A percentile compares a stretch with the other conserved stretches of the same genome.
Evolutionary conservation across 2,113 vertebrate species (phyloP).

Genomic region (Thermophis baileyi): DNA sequence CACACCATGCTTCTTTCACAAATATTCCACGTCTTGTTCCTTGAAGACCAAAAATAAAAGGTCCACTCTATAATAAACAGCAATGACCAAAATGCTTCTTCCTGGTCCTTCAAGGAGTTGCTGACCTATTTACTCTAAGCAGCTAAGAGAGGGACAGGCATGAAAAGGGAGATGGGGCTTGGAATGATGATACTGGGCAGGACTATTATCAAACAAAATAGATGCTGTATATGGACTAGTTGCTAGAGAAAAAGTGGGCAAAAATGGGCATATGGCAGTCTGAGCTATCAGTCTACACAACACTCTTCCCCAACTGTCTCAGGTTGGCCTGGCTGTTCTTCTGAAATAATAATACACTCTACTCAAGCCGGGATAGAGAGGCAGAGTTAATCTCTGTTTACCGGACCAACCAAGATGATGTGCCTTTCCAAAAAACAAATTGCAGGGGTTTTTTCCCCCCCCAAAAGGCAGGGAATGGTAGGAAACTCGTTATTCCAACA

Average conservation of each 20-base stretch:
- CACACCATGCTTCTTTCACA: background rate
- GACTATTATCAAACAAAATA: background rate
- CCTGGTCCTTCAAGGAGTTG: background rate
- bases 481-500: background rate
- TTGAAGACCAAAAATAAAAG: background rate
- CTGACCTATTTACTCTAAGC: background rate
- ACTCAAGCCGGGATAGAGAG: background rate
- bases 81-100: background rate
- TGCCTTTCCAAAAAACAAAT: background rate
- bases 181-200: background rate
- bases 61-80: background rate
- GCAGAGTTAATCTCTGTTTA: background rate
- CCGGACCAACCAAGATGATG: background rate
- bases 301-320: background rate
- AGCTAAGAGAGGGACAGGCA: background rate
- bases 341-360: background rate
- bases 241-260: background rate
- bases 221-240: background rate
- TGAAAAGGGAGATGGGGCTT: background rate
- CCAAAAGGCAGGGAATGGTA: background rate
- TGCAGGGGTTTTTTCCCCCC: background rate
- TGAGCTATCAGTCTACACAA: background rate
- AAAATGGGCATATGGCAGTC: background rate
- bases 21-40: background rate
- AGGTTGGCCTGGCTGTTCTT: background rate